Base-by-base conservation (phyloP, 2,888 invertebrate species). In the Pemphredon lugubris region DNA sequence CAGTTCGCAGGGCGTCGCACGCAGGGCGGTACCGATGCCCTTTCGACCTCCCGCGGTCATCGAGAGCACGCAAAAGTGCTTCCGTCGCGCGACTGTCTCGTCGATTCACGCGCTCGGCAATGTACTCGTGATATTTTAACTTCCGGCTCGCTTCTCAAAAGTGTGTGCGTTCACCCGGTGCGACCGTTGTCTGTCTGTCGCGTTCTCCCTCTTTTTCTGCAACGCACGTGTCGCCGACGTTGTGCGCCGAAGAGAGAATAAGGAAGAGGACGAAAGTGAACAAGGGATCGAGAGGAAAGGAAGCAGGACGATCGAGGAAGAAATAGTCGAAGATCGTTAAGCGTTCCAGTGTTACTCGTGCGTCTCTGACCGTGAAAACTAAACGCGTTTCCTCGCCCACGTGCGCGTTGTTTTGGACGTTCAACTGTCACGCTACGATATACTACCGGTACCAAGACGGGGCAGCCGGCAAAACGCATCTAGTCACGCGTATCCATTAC, bases 1-100 rank as follows among this genome's bases (percentile, higher is more conserved):
- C 75, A 75, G 75, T 77, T 77, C 70, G 75, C 73, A 75, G 76
- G 77, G 77, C 79, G 75, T 77, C 75, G 80, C 77, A 71, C 81
- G 82, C 83, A 84, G 85, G 85, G 86, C 85, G 85, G 87, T 82
- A 86, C 85, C 85, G 84, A 79, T 83, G 85, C 87, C 87, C 87
- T 88, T 88, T 81, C 82, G 81, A 81, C 82, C 82, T 78, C 80
- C 68, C 71, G 71, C 68, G 71, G 76, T 77, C 74, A 74, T 73
- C 73, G 54, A 73, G 58, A 77, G 66, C 60, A 64, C 66, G 58
- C 73, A 69, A 69, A 47, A 72, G 65, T 65, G 75, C 75, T 74
- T 73, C 72, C 60, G 67, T 45, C 59, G 59, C 37, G 67, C 59
- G 50, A 60, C 69, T 58, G 57, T 50, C 50, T 67, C 61, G 14